These are phyloP conservation scores for Campylomormyrus tamandua DNA, from an alignment of 2,113 vertebrate genomes.

Conservation along the genomic window DNA sequence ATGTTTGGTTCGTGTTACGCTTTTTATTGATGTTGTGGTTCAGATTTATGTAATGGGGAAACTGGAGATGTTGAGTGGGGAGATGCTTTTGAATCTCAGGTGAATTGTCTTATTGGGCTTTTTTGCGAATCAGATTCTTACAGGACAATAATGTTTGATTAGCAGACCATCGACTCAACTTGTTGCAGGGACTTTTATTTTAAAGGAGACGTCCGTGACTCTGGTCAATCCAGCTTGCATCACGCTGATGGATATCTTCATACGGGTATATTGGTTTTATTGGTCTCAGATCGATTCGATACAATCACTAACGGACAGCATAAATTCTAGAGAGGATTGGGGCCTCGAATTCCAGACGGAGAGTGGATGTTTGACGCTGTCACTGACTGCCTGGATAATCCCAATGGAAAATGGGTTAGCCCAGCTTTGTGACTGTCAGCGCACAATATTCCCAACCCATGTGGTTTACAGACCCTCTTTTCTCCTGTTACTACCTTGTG, in stretches of 20 bases:
- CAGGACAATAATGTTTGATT: background rate
- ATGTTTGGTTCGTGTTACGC: background rate
- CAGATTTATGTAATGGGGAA: background rate
- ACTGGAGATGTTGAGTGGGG: background rate
- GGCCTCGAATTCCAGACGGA: background rate
- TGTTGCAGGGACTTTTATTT: background rate
- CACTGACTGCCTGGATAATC: background rate
- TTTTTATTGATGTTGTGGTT: background rate
- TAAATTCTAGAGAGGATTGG: background rate
- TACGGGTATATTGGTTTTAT: constrained; percentile 2
- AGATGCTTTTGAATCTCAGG: background rate
- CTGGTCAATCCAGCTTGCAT: background rate
- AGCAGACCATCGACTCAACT: background rate
- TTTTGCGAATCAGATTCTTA: background rate
- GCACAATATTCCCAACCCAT: background rate
- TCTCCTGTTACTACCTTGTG: background rate
- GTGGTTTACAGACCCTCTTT: background rate
- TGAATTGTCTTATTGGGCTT: background rate
- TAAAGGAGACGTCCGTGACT: background rate
- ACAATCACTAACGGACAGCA: background rate
- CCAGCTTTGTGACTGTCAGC: background rate
- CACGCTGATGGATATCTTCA: background rate
- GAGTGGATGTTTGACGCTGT: background rate
- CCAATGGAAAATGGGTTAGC: background rate
- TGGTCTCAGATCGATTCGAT: background rate